A percentile compares a stretch with the other conserved stretches of the same genome.
phyloP scores from a whole-genome alignment of 2,888 invertebrate species.

The Drosophila trichaetosa region DNA sequence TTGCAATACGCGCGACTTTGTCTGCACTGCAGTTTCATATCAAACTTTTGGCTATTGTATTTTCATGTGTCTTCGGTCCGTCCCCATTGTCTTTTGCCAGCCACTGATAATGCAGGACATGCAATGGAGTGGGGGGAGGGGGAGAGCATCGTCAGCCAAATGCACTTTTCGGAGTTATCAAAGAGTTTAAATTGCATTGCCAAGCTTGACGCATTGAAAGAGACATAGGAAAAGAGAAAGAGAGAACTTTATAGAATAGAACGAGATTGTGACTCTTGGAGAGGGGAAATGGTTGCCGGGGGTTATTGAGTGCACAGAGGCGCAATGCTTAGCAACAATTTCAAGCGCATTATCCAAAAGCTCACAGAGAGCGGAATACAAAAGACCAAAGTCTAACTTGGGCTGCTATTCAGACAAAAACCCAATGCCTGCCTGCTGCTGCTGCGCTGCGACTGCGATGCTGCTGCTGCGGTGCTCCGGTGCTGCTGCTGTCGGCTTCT shows the following conservation, averaged over 20 bases:
- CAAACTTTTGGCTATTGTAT: conserved; percentile 79
- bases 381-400: conserved; percentile 80
- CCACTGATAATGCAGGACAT: conserved; percentile 55
- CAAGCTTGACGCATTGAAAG: conserved; percentile 50
- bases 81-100: conserved; percentile 41
- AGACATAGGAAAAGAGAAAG: background rate
- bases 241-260: background rate
- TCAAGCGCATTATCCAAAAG: conserved; percentile 75
- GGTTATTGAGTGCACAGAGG: conserved; percentile 13
- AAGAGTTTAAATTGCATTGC: conserved; percentile 81
- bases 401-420: conserved; percentile 63
- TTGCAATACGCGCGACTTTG: conserved; percentile 76
- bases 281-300: background rate
- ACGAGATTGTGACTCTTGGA: background rate
- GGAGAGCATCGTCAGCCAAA: conserved; percentile 71
- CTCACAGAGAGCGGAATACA: conserved; percentile 35
- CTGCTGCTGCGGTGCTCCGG: conserved; percentile 1
- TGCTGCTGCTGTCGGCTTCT: conserved; percentile 18
- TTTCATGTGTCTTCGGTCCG: conserved; percentile 74
- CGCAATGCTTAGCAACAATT: conserved; percentile 65
- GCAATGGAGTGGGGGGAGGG: background rate
- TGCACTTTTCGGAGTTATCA: conserved; percentile 79
- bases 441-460: conserved; percentile 8
- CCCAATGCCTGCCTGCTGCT: conserved; percentile 35
- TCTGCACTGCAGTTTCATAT: conserved; percentile 76